These are phyloP conservation scores for Hoplostethus mediterraneus DNA, from an alignment of 2,797 vertebrate species.

Conservation along the genomic window DNA sequence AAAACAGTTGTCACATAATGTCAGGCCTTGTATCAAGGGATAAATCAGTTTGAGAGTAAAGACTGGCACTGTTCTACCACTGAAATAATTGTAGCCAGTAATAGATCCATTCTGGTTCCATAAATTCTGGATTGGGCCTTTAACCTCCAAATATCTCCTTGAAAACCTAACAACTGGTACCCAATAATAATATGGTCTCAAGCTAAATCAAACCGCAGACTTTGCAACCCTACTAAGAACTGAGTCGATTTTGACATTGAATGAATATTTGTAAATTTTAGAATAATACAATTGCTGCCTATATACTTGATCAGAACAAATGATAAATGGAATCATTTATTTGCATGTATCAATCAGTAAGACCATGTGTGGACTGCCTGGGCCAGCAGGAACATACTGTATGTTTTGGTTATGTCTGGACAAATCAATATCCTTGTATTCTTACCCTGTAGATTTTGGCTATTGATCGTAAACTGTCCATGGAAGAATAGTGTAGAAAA, in stretches of 20 bases:
- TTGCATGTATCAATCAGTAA: slow-evolving; percentile 61
- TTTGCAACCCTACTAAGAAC: slow-evolving; percentile 15
- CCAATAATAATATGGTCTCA: slow-evolving; percentile 24
- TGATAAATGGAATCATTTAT: slow-evolving; percentile 33
- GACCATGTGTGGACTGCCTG: slow-evolving; percentile 49
- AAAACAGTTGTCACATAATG: slow-evolving; percentile 26
- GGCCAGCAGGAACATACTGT: slow-evolving; percentile 64
- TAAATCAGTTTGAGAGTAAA: slow-evolving; percentile 19
- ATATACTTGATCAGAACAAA: slow-evolving; percentile 40
- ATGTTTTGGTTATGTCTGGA: slow-evolving; percentile 55
- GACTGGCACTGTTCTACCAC: slow-evolving; percentile 35
- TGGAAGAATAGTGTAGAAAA: slow-evolving; percentile 62
- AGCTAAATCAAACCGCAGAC: slow-evolving; percentile 30
- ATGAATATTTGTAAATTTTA: slow-evolving; percentile 17
- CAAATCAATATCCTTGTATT: slow-evolving; percentile 74
- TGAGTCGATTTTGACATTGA: background rate
- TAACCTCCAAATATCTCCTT: slow-evolving; percentile 20
- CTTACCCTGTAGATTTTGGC: slow-evolving; percentile 71
- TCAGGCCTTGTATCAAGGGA: slow-evolving; percentile 18
- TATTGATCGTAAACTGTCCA: slow-evolving; percentile 69
- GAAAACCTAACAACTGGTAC: slow-evolving; percentile 18
- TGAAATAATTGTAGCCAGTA: slow-evolving; percentile 41
- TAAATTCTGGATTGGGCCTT: slow-evolving; percentile 16
- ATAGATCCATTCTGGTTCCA: slow-evolving; percentile 29
- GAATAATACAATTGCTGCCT: slow-evolving; percentile 41